Evolutionary conservation across 2,888 invertebrate genomes (phyloP).

Genomic region (Leptura quadrifasciata): DNA sequence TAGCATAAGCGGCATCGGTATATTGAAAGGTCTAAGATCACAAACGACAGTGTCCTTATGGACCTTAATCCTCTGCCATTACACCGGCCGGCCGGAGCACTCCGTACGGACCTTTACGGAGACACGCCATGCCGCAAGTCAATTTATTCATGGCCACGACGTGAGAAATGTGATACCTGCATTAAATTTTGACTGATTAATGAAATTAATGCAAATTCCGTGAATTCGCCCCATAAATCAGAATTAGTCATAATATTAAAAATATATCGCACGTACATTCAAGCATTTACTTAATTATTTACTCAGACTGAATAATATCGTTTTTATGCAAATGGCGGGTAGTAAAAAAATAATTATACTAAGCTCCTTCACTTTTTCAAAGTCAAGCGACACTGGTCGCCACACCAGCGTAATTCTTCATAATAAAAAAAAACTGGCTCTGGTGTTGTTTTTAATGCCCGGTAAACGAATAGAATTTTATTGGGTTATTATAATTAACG

Average conservation of each 20-base stretch:
- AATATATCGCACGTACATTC: neutral
- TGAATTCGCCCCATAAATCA: slow-evolving; percentile 29
- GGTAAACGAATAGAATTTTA: neutral
- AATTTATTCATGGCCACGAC: neutral
- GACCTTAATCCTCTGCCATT: no score
- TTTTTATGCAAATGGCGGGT: slow-evolving; percentile 38
- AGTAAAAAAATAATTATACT: slow-evolving; percentile 33
- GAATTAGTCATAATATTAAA: slow-evolving; percentile 37
- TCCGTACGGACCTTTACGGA: neutral
- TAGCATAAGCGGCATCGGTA: no score
- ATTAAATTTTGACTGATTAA: slow-evolving; percentile 4
- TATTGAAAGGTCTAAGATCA: no score
- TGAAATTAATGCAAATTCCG: slow-evolving; percentile 16
- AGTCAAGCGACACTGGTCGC: slow-evolving; percentile 24
- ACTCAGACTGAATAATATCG: slow-evolving; percentile 38
- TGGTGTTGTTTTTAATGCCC: neutral
- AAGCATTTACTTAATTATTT: slow-evolving; percentile 35
- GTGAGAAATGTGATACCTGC: slow-evolving; percentile 14
- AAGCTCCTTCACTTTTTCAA: slow-evolving; percentile 25
- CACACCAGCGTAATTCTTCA: slow-evolving; percentile 14
- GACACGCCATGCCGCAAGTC: neutral
- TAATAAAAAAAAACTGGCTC: neutral
- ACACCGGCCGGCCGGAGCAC: no score
- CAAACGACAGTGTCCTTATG: no score
- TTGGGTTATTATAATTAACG: neutral